Evolutionary conservation across 2,797 vertebrate genomes (phyloP).

Genomic region (Hippocampus kuda): DNA sequence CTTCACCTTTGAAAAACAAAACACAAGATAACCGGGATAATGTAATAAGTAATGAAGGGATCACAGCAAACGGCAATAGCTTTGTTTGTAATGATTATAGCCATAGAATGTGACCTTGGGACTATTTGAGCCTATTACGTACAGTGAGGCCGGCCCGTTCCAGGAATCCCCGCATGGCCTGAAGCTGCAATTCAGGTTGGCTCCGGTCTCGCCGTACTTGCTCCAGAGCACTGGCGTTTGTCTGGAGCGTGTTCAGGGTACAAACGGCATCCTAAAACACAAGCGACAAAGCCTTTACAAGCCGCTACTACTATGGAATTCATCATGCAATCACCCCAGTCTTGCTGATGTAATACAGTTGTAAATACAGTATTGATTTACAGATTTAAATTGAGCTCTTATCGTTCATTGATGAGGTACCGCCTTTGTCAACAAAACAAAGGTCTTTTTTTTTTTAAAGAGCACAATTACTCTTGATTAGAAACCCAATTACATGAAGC

Average conservation of each 20-base stretch:
- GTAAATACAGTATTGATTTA: too few relatives aligned
- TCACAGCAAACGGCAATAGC: slow-evolving; percentile 1
- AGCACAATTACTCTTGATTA: neutral
- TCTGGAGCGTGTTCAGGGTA: slow-evolving; percentile 88
- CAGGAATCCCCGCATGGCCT: slow-evolving; percentile 78
- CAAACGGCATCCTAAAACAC: slow-evolving; percentile 79
- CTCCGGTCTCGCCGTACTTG: slow-evolving; percentile 73
- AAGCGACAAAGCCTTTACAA: neutral
- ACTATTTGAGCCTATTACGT: slow-evolving; percentile 18
- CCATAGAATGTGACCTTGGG: neutral
- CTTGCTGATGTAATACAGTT: too few relatives aligned
- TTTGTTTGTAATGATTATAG: neutral
- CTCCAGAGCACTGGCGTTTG: slow-evolving; percentile 80
- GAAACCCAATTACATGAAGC: neutral
- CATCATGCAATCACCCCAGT: too few relatives aligned
- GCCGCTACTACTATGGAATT: too few relatives aligned
- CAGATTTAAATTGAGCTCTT: too few relatives aligned
- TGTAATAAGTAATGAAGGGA: neutral
- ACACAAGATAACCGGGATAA: slow-evolving; percentile 2
- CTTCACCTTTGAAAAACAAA: slow-evolving; percentile 67
- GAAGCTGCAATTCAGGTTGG: slow-evolving; percentile 72
- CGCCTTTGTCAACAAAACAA: too few relatives aligned
- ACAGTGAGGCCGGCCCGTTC: slow-evolving; percentile 76
- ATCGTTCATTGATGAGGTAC: too few relatives aligned
- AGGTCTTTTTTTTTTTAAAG: neutral